Percentiles rank a stretch among this genome's conserved stretches.
Conservation (phyloP, 2,888 invertebrate genomes). For the Iselma pallidipennis region DNA sequence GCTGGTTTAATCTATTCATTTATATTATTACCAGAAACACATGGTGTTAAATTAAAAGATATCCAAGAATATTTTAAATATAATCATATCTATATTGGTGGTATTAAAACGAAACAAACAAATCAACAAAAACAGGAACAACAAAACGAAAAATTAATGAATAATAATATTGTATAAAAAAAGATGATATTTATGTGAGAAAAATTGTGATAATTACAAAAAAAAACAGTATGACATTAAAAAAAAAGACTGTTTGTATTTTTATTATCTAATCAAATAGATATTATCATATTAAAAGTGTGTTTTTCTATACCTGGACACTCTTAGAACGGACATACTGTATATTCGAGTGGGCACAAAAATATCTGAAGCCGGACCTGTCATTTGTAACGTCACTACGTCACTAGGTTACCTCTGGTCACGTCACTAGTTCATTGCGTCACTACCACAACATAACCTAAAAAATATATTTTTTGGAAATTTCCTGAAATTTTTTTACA, state of each 20-base stretch:
- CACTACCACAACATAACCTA: background rate
- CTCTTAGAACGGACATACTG: too few species aligned
- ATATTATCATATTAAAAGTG: too few species aligned
- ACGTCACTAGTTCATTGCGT: too few species aligned
- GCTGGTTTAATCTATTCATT: constrained; percentile 54
- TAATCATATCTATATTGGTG: constrained; percentile 47
- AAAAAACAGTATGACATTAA: too few species aligned
- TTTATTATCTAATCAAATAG: too few species aligned
- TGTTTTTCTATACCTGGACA: too few species aligned
- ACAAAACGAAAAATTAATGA: background rate
- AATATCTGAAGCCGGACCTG: background rate
- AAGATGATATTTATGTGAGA: too few species aligned
- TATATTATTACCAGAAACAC: constrained; percentile 58
- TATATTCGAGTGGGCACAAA: too few species aligned
- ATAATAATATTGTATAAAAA: background rate
- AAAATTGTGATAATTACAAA: too few species aligned
- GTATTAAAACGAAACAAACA: constrained; percentile 14
- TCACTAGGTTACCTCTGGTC: too few species aligned
- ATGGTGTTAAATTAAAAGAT: constrained; percentile 56
- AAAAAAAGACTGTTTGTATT: too few species aligned
- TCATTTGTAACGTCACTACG: background rate
- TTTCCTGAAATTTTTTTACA: background rate
- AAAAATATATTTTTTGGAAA: background rate
- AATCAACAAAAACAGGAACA: background rate
- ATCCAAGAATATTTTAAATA: constrained; percentile 58